phyloP scores from a whole-genome alignment of 1,140 invertebrate species.

The Cataglyphis hispanica region DNA sequence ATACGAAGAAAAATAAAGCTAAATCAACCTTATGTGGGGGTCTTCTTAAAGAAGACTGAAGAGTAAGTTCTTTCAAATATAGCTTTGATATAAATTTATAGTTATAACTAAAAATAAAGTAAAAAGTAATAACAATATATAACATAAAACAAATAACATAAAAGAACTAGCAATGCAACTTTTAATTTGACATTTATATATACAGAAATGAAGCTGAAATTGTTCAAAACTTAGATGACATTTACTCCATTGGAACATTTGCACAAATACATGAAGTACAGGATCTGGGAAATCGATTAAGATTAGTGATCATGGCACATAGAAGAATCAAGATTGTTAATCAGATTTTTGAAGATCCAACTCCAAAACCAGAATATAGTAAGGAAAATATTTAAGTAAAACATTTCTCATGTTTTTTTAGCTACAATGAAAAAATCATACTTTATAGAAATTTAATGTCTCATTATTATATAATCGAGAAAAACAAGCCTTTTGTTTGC shows the following conservation, averaged over 20 bases:
- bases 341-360: slow-evolving; percentile 91
- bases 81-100: not conserved
- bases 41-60: slow-evolving; percentile 98
- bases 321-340: slow-evolving; percentile 93
- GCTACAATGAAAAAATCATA: not conserved
- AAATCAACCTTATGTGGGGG: slow-evolving; percentile 98
- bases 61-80: slow-evolving; percentile 88
- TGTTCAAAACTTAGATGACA: slow-evolving; percentile 94
- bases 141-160: not conserved
- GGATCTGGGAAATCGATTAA: slow-evolving; percentile 96
- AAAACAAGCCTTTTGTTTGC: slow-evolving; percentile 33
- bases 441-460: slow-evolving; percentile 10
- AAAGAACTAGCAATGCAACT: not conserved
- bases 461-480: slow-evolving; percentile 20
- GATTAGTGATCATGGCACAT: slow-evolving; percentile 97
- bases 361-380: slow-evolving; percentile 86
- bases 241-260: slow-evolving; percentile 98
- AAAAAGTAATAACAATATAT: not conserved
- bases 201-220: slow-evolving; percentile 94
- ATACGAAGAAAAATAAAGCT: slow-evolving; percentile 97
- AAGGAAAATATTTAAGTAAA: slow-evolving; percentile 39
- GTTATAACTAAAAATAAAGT: not conserved
- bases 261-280: slow-evolving; percentile 99
- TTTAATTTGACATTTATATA: slow-evolving; percentile 12
- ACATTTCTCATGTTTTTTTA: not conserved